A percentile compares a stretch with the other conserved stretches of the same genome.
phyloP scores from a whole-genome alignment of 2,888 invertebrate species.

The Micropterix aruncella region DNA sequence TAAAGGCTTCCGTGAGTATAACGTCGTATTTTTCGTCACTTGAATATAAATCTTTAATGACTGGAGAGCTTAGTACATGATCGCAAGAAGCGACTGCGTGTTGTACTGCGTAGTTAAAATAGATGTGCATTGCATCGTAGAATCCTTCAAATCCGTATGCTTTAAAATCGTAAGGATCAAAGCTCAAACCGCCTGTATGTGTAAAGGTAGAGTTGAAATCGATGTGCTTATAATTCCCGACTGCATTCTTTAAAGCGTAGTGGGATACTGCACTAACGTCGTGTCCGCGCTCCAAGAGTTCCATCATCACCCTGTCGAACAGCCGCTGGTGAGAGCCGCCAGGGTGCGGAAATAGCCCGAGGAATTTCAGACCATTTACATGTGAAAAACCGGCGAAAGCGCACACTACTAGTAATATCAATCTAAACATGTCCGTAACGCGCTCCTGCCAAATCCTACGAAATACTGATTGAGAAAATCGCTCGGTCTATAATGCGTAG shows the following conservation, averaged over 20 bases:
- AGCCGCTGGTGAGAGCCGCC: constrained; percentile 50
- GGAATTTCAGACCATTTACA: constrained; percentile 31
- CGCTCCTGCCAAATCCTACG: no score
- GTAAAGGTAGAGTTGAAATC: constrained; percentile 22
- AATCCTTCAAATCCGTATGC: constrained; percentile 21
- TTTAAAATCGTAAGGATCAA: constrained; percentile 20
- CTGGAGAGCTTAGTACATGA: constrained; percentile 24
- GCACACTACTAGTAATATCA: no score
- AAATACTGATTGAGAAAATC: no score
- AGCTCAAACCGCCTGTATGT: constrained; percentile 11
- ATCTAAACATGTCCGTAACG: no score
- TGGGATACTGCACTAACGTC: constrained; percentile 44
- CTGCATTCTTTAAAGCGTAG: constrained; percentile 34
- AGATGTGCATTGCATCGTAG: constrained; percentile 19
- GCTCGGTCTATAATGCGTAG: no score
- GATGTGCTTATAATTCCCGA: not conserved
- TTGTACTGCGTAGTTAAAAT: not conserved
- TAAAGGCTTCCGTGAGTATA: constrained; percentile 45
- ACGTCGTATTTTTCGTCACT: constrained; percentile 40
- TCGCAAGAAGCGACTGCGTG: constrained; percentile 19
- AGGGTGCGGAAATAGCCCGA: constrained; percentile 43
- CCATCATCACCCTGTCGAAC: constrained; percentile 38
- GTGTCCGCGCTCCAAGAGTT: constrained; percentile 41
- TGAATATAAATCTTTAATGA: constrained; percentile 23
- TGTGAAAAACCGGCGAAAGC: no score